phyloP scores from a whole-genome alignment of 2,113 vertebrate species.

The Strix uralensis region DNA sequence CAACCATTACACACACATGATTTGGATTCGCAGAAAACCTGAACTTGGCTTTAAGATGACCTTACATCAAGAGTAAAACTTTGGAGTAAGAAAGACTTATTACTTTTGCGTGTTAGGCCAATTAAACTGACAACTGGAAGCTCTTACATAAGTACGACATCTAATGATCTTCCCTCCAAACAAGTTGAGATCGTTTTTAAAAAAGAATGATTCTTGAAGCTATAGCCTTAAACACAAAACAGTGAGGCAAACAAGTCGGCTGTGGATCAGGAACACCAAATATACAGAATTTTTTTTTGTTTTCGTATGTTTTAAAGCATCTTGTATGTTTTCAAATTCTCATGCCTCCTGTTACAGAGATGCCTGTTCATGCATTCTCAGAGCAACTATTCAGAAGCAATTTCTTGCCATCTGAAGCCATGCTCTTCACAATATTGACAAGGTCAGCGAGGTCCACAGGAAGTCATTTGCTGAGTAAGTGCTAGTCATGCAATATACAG shows the following conservation, averaged over 20 bases:
- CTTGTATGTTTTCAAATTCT: not conserved
- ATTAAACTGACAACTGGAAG: not conserved
- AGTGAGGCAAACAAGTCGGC: not conserved
- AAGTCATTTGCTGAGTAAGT: slow-evolving; percentile 50
- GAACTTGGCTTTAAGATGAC: not conserved
- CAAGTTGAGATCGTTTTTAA: not conserved
- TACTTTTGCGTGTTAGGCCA: not conserved
- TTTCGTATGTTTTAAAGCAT: not conserved
- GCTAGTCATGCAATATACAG: slow-evolving; percentile 17
- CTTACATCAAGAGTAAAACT: not conserved
- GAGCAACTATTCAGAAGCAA: not conserved
- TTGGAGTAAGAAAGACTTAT: not conserved
- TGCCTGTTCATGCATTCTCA: not conserved
- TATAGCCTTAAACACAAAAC: not conserved
- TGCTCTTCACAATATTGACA: not conserved
- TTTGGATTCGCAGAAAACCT: not conserved
- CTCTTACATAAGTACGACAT: not conserved
- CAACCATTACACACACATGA: not conserved
- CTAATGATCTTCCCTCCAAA: not conserved
- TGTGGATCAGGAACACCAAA: not conserved
- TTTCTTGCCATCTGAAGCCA: not conserved
- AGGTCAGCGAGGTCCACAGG: slow-evolving; percentile 33
- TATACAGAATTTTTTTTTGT: accelerated
- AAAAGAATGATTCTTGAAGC: not conserved
- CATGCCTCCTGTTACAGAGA: not conserved